A percentile compares a stretch with the other conserved stretches of the same genome.
phyloP scores from a whole-genome alignment of 2,113 vertebrate genomes.

The Nettapus auritus region DNA sequence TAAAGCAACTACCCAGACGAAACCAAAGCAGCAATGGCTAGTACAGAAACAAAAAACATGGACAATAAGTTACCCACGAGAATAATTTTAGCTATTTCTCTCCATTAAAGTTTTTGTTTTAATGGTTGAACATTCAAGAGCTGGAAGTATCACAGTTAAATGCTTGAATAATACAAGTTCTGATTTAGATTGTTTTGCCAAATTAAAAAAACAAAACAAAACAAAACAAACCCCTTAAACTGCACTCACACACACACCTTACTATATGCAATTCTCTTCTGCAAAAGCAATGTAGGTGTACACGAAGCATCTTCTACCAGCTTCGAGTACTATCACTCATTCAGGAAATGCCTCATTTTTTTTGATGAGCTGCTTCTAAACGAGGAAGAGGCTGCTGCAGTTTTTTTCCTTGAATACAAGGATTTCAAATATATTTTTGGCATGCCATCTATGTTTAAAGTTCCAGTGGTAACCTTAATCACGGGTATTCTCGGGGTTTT shows the following conservation, averaged over 20 bases:
- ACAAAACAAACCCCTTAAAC: neutral
- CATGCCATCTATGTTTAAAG: neutral
- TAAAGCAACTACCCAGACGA: neutral
- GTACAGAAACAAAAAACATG: neutral
- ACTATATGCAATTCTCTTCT: neutral
- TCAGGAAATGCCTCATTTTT: neutral
- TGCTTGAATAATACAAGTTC: neutral
- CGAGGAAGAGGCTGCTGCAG: neutral
- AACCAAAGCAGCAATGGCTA: neutral
- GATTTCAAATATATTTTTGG: neutral
- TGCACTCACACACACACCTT: neutral
- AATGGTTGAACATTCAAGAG: neutral
- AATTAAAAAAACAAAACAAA: neutral
- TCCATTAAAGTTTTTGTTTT: neutral
- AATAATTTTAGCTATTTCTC: neutral
- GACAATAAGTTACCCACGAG: neutral
- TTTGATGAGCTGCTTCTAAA: neutral
- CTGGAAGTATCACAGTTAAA: neutral
- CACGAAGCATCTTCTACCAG: rapidly evolving
- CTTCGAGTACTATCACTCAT: neutral
- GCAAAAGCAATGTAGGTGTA: neutral
- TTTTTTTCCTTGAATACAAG: neutral
- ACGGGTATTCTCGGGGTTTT: neutral
- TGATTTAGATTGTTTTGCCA: neutral
- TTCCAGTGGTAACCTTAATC: neutral